A percentile compares a stretch with the other conserved stretches of the same genome.
These are phyloP conservation scores for Aleiodes testaceus DNA, from an alignment of 2,888 invertebrate genomes.

Conservation along the genomic window DNA sequence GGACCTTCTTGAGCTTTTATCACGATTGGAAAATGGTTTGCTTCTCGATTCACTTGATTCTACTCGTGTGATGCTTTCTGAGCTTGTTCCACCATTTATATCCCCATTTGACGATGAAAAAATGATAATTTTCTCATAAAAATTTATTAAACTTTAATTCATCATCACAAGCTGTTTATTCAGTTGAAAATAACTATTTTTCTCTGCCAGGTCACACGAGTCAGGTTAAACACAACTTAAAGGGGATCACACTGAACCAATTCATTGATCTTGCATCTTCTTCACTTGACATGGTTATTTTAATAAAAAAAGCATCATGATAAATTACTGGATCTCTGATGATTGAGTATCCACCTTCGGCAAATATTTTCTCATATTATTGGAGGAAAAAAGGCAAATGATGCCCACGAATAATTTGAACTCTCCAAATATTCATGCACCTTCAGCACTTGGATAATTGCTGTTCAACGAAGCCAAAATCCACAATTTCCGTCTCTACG, in stretches of 20 bases:
- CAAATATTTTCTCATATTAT: not conserved
- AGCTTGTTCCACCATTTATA: not conserved
- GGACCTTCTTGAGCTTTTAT: slow-evolving; percentile 22
- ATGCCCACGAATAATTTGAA: slow-evolving; percentile 7
- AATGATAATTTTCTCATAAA: not conserved
- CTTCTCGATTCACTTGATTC: not conserved
- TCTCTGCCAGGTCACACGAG: not conserved
- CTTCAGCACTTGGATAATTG: slow-evolving; percentile 10
- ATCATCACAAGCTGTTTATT: not conserved
- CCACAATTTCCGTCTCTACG: slow-evolving; percentile 29
- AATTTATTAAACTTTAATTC: not conserved
- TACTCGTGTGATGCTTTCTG: not conserved
- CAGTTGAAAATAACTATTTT: no score
- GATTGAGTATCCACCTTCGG: not conserved
- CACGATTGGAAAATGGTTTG: slow-evolving; percentile 27
- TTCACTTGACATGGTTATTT: not conserved
- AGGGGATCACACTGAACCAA: slow-evolving; percentile 24
- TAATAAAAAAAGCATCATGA: not conserved
- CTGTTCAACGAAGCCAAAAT: slow-evolving; percentile 6
- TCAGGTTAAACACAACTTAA: slow-evolving; percentile 24
- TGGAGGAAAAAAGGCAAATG: not conserved
- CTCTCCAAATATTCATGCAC: not conserved
- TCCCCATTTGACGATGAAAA: not conserved
- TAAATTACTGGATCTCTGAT: not conserved
- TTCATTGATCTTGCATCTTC: slow-evolving; percentile 1